Percentiles rank a stretch among this genome's conserved stretches.
Evolutionary conservation across 2,888 invertebrate species (phyloP).

Genomic region (Tenthredo livida): DNA sequence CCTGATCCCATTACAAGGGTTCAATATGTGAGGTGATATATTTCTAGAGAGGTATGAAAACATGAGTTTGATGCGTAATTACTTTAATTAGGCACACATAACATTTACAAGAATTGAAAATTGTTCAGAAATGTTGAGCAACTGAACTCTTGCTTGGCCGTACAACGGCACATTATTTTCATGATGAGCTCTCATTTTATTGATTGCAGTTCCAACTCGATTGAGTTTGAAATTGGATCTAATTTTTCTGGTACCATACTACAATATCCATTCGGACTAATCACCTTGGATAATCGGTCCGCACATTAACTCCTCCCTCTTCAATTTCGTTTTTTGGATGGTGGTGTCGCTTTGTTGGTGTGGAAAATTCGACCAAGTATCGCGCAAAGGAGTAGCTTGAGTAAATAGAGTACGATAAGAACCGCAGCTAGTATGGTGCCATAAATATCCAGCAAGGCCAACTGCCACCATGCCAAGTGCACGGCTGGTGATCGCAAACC

Average conservation of each 20-base stretch:
- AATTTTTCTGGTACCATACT: background rate
- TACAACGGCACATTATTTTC: no score
- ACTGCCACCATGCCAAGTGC: slow-evolving; percentile 68
- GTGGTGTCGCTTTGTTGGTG: background rate
- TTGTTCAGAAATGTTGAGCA: no score
- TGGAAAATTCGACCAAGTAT: background rate
- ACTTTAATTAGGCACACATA: no score
- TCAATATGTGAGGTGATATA: no score
- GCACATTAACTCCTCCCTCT: background rate
- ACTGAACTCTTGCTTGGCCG: background rate
- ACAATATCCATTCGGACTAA: background rate
- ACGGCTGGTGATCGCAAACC: slow-evolving; percentile 67
- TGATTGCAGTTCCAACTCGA: background rate
- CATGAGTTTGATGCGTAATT: no score
- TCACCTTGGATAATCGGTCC: background rate
- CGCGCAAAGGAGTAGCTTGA: background rate
- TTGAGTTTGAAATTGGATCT: background rate
- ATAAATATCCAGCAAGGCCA: slow-evolving; percentile 68
- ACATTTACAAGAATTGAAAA: no score
- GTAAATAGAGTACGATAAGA: background rate
- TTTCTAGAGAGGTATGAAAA: no score
- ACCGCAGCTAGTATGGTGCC: slow-evolving; percentile 40
- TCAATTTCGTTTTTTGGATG: slow-evolving; percentile 16
- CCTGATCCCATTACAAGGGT: no score
- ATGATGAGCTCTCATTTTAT: background rate